Evolutionary conservation across 2,888 invertebrate species (phyloP), one percentile per base, ranked within the genome.

Genomic region (Nomada fabriciana): DNA sequence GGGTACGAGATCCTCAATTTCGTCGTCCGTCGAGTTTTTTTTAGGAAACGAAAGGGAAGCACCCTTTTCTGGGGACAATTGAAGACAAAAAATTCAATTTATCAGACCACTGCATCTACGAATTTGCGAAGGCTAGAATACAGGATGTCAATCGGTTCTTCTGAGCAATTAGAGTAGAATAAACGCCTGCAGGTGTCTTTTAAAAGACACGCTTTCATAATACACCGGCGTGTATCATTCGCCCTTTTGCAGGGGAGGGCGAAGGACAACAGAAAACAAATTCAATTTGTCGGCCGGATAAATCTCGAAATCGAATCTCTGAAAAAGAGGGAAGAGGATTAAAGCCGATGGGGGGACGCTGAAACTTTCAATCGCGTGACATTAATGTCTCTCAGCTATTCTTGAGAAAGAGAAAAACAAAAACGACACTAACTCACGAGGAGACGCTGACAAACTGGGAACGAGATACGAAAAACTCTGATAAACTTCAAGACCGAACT

Each of bases 221-320:
- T 36, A 36, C 36, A 36, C 36, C 36, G 36, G 36, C 36, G 36
- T 36, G 50, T 36, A 50, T 52, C 71, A 23, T n/a, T 0, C 65
- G 29, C 20, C 55, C 59, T 43, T 42, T 7, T 47, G 25, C 25
- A 25, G 25, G 2, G 2, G 25, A 2, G 25, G 11, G 52, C 29
- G 60, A 29, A 55, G 68, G 69, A 75, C 74, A 69, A 82, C 36
- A 60, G 52, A 25, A 69, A 68, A 80, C 64, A 76, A 80, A 80
- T 87, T 87, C 71, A 85, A 86, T 86, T 87, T 87, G 78, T 79
- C 83, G 80, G 52, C 15, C 75, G 60, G 77, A 42, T 73, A 47
- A 50, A 53, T 75, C 60, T 57, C 70, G 47, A 72, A 71, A 80
- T 85, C 83, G 83, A 85, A 80, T 80, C 75, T 75, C 63, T 65